phyloP scores from a whole-genome alignment of 2,888 invertebrate species.

The Eupithecia centaureata region DNA sequence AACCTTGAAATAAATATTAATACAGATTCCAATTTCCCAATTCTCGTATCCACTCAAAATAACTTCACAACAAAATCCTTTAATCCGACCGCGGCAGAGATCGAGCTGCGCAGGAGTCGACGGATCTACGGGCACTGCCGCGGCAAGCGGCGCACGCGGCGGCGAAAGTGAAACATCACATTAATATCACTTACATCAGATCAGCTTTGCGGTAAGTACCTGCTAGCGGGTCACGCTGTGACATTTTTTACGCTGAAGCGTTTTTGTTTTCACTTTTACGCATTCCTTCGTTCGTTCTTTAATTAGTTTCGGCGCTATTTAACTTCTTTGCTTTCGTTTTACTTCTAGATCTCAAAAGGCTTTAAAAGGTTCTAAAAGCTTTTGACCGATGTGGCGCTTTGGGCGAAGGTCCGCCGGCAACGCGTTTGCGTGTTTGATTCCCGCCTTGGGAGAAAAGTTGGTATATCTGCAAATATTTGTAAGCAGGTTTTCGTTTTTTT shows the following conservation, averaged over 20 bases:
- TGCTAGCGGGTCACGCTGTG: neutral
- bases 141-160: conserved; percentile 49
- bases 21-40: conserved; percentile 7
- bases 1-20: conserved; percentile 23
- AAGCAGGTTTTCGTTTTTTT: too few relatives aligned
- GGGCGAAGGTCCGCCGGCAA: too few relatives aligned
- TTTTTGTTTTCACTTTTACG: conserved; percentile 4
- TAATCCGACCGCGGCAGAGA: conserved; percentile 11
- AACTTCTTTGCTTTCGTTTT: too few relatives aligned
- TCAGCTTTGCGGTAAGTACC: conserved; percentile 46
- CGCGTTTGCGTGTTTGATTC: too few relatives aligned
- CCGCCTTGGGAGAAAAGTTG: too few relatives aligned
- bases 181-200: conserved; percentile 75
- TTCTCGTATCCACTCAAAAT: conserved; percentile 16
- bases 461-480: too few relatives aligned
- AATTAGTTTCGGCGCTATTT: too few relatives aligned
- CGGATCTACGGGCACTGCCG: conserved; percentile 66
- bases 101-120: conserved; percentile 67
- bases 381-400: too few relatives aligned
- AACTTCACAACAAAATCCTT: conserved; percentile 33
- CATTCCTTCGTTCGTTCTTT: neutral
- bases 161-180: conserved; percentile 75
- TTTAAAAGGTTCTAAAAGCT: too few relatives aligned
- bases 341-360: too few relatives aligned
- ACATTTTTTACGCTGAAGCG: neutral